A percentile compares a stretch with the other conserved stretches of the same genome.
Conservation (phyloP, 2,888 invertebrate species). For the Thysanoteuthis rhombus region DNA sequence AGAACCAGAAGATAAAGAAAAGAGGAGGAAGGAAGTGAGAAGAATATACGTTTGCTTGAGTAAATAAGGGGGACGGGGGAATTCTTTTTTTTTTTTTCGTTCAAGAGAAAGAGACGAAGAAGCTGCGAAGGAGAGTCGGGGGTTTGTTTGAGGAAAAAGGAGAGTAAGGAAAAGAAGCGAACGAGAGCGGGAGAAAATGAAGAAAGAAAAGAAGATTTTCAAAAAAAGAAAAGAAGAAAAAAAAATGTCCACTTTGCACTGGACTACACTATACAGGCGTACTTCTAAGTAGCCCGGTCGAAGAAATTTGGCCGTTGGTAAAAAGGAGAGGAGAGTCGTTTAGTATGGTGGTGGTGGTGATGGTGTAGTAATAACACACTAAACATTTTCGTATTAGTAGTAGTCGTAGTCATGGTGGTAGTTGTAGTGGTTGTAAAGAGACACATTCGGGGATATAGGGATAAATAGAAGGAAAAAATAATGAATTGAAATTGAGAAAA, state of each 20-base stretch:
- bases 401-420: background rate
- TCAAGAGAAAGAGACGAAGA: too few relatives aligned
- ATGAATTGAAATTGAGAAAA: background rate
- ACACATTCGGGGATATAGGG: background rate
- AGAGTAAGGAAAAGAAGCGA: background rate
- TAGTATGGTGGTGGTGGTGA: background rate
- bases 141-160: background rate
- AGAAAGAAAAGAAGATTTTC: background rate
- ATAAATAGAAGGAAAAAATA: background rate
- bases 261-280: background rate
- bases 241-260: background rate
- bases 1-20: background rate
- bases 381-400: background rate
- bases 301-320: background rate
- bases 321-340: background rate
- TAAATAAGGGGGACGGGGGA: background rate
- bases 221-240: background rate
- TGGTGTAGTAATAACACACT: conserved; percentile 12
- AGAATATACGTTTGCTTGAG: background rate
- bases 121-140: background rate
- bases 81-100: background rate
- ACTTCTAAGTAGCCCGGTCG: background rate
- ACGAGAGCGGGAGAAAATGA: background rate
- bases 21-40: too few relatives aligned
- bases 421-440: background rate